Percentiles rank a stretch among this genome's conserved stretches.
These are phyloP conservation scores for Bolinopsis microptera DNA, from an alignment of 37 sponge, comb jelly and placozoan species.

Conservation along the genomic window DNA sequence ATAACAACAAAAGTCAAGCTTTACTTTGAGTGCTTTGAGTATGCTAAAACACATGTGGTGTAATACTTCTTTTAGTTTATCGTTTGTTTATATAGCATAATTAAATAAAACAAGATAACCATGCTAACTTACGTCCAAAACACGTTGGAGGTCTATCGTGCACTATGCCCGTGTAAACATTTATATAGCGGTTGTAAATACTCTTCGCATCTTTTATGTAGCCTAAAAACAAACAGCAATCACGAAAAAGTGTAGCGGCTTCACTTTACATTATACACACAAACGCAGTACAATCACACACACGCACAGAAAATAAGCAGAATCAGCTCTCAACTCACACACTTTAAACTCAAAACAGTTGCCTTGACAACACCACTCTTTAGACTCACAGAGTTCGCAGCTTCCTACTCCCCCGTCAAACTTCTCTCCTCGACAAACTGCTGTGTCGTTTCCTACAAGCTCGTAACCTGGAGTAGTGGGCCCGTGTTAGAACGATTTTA, in stretches of 20 bases:
- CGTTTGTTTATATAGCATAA: too few species aligned
- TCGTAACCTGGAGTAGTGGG: conserved; percentile 60
- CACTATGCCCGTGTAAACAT: conserved; percentile 9
- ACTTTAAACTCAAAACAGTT: background rate
- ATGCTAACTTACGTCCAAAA: conserved; percentile 38
- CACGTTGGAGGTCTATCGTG: background rate
- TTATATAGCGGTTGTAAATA: conserved; percentile 31
- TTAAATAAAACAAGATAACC: background rate
- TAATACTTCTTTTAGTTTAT: too few species aligned
- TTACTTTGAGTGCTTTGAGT: too few species aligned
- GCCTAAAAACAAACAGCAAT: conserved; percentile 35
- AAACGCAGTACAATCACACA: too few species aligned
- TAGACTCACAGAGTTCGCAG: conserved; percentile 14
- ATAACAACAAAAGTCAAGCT: too few species aligned
- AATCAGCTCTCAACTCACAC: background rate
- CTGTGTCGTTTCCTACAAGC: background rate
- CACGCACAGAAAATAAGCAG: too few species aligned
- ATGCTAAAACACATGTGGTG: too few species aligned
- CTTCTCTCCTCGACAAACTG: background rate
- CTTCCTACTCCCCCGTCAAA: background rate
- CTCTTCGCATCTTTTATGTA: background rate
- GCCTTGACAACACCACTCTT: background rate
- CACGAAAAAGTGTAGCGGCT: background rate
- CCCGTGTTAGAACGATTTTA: too few species aligned
- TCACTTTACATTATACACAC: background rate